A percentile compares a stretch with the other conserved stretches of the same genome.
These are phyloP conservation scores for Ormyrus nitidulus DNA, from an alignment of 2,888 invertebrate species.

Conservation along the genomic window DNA sequence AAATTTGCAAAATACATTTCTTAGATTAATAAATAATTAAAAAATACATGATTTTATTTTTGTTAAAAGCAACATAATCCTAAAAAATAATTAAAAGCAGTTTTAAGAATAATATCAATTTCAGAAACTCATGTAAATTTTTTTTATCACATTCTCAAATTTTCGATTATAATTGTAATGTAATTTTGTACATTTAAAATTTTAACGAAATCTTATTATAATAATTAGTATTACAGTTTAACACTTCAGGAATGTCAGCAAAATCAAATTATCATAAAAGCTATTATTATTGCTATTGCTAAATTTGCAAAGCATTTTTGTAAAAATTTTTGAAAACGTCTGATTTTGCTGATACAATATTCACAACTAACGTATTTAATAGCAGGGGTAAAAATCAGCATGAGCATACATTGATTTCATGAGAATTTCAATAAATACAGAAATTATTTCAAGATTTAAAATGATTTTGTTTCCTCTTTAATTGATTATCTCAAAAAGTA, in stretches of 20 bases:
- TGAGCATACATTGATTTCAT: too few relatives aligned
- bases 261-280: conserved; percentile 5
- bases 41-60: conserved; percentile 52
- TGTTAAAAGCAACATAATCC: conserved; percentile 3
- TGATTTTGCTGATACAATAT: too few relatives aligned
- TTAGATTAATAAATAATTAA: conserved; percentile 62
- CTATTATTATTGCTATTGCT: too few relatives aligned
- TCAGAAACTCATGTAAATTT: not conserved
- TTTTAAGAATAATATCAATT: conserved; percentile 18
- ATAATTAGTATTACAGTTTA: not conserved
- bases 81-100: conserved; percentile 16
- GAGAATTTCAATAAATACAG: too few relatives aligned
- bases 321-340: too few relatives aligned
- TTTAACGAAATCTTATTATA: not conserved
- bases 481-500: conserved; percentile 23
- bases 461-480: not conserved
- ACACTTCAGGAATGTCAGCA: conserved; percentile 38
- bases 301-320: too few relatives aligned
- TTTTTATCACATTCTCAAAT: conserved; percentile 25
- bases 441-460: conserved; percentile 31
- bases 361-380: too few relatives aligned
- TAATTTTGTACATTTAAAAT: conserved; percentile 11
- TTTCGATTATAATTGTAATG: conserved; percentile 1
- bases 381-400: too few relatives aligned
- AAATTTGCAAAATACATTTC: conserved; percentile 62